Evolutionary conservation across 2,888 invertebrate genomes (phyloP).

Genomic region (Ephialtes manifestator): DNA sequence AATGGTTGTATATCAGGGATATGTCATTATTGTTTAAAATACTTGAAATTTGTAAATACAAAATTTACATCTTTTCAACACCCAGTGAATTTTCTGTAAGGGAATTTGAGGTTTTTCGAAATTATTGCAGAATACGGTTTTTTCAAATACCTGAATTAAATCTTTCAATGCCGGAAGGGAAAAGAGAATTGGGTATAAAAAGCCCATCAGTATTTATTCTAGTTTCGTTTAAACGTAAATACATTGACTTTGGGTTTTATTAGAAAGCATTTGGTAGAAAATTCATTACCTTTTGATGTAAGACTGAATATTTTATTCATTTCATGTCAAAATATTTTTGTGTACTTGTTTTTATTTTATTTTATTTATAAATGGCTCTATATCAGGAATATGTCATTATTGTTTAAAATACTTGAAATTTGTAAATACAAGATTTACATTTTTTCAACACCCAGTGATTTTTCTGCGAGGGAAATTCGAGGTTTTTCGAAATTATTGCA

Average conservation of each 20-base stretch:
- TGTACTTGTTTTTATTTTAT: not conserved
- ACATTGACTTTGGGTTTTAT: not conserved
- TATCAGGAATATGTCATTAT: no score
- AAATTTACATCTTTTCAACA: not conserved
- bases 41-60: no score
- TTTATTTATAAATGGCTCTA: no score
- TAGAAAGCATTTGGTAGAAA: not conserved
- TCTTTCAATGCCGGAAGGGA: slow-evolving; percentile 16
- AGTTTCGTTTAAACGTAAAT: not conserved
- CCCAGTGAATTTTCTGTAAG: slow-evolving; percentile 23
- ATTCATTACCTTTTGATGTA: not conserved
- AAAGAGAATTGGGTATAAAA: not conserved
- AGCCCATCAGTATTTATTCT: not conserved
- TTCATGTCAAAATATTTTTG: not conserved
- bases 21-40: no score
- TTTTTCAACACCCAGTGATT: not conserved
- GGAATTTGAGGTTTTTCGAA: slow-evolving; percentile 33
- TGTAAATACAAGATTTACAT: no score
- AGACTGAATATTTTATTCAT: not conserved
- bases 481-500: slow-evolving; percentile 35
- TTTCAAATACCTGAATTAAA: slow-evolving; percentile 1
- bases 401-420: no score
- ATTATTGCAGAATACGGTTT: slow-evolving; percentile 8
- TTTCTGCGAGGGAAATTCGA: slow-evolving; percentile 19
- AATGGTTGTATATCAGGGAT: no score